Conservation (phyloP, 53 echinoderm and acorn worm genomes). For the Apostichopus leukothele region DNA sequence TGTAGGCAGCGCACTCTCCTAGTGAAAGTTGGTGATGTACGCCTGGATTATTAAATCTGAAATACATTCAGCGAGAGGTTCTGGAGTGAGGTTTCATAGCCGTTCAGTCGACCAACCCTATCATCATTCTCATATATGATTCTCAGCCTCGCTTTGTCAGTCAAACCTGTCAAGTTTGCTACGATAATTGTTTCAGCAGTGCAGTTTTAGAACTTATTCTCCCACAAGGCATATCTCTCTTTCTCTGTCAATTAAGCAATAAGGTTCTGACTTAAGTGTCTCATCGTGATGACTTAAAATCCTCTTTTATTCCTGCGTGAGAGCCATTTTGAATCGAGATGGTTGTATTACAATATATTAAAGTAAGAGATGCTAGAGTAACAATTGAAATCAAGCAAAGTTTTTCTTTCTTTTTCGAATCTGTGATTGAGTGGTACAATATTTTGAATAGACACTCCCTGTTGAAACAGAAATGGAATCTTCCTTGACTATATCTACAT, state of each 20-base stretch:
- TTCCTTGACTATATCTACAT: no score
- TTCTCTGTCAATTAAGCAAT: constrained; percentile 21
- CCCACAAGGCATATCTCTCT: constrained; percentile 18
- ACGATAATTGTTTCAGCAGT: constrained; percentile 26
- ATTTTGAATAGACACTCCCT: no score
- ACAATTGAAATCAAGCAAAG: no score
- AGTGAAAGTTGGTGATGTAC: no score
- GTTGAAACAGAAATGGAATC: no score
- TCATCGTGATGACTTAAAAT: neutral
- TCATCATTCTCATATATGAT: neutral
- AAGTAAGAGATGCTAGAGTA: no score
- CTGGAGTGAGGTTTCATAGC: neutral
- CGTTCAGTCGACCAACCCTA: neutral
- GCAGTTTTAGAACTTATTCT: neutral
- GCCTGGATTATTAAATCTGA: neutral
- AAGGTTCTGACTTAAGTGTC: constrained; percentile 15
- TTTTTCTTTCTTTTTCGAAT: no score
- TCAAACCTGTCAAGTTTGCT: constrained; percentile 14
- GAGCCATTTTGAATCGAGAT: no score
- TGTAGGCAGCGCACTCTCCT: no score
- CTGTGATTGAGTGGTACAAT: no score
- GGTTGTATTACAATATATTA: no score
- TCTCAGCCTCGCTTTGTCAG: neutral
- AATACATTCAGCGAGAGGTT: neutral
- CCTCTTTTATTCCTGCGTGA: neutral